Evolutionary conservation across 2,888 invertebrate genomes (phyloP), one percentile per base, ranked within the genome.

Genomic region (Gandaritis pyraliata): DNA sequence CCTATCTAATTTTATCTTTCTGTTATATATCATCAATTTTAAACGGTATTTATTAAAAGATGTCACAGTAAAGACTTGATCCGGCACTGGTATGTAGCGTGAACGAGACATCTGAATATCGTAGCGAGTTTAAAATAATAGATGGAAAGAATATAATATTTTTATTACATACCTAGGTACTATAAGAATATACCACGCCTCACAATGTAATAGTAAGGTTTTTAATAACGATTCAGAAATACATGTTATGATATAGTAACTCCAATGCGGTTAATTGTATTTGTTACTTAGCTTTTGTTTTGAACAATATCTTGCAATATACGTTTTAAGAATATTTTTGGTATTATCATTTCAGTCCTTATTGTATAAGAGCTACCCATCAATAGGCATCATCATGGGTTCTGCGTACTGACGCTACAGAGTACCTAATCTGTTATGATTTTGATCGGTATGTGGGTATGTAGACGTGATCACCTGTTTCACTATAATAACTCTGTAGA

Each of bases 261-360:
- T 49, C 39, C 18, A 49, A 51, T 51, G 58, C 51, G 58, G 51
- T 51, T 38, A 45, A 13, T 58, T 45, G 50, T 55, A 46, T 61
- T 55, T 50, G 55, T 61, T 55, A 61, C 54, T 56, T 43, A 50
- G 60, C 50, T 55, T 60, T 60, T 55, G 55, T 61, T 61, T 51
- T 61, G 55, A 61, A 55, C 60, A 61, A 61, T 55, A 16, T 55
- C 46, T 50, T 55, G 60, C 60, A 55, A 61, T 61, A 61, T 55
- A 50, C 51, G 47, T 48, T 53, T 59, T 53, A 56, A 47, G 61
- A 61, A 56, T 56, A 41, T 46, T n/a, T 49, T 33, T 33, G 10
- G 33, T 33, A 10, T 33, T 33, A 33, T 10, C 8, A 43, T 43
- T 16, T 43, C 4, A 11, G 16, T 43, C 15, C n/a, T 43, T 43